phyloP scores from a whole-genome alignment of 2,888 invertebrate species.

The Idaea straminata region DNA sequence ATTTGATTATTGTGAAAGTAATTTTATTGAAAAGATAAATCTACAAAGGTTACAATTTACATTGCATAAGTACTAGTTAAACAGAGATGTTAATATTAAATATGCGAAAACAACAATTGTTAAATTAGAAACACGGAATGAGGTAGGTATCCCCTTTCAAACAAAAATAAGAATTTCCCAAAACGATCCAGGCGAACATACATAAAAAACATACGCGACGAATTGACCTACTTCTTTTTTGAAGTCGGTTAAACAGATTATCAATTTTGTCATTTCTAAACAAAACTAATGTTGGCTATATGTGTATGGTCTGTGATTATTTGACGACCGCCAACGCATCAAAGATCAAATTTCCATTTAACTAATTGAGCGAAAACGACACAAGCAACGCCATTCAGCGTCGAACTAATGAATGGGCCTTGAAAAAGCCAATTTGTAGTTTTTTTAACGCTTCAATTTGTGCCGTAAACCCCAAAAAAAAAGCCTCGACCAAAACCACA shows the following conservation, averaged over 20 bases:
- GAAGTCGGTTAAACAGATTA: too few species aligned
- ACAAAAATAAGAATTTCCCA: too few species aligned
- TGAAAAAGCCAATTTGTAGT: slow-evolving; percentile 78
- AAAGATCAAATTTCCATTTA: slow-evolving; percentile 70
- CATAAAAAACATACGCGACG: too few species aligned
- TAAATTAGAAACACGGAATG: too few species aligned
- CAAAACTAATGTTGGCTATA: too few species aligned
- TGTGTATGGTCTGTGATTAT: background rate
- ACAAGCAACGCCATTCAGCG: slow-evolving; percentile 72
- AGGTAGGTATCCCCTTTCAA: too few species aligned
- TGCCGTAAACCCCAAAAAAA: slow-evolving; percentile 76
- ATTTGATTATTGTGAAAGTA: slow-evolving; percentile 23
- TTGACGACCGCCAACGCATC: slow-evolving; percentile 17
- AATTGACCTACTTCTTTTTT: too few species aligned
- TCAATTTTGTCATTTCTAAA: too few species aligned
- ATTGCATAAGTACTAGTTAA: too few species aligned
- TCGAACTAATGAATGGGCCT: slow-evolving; percentile 75
- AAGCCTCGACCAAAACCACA: slow-evolving; percentile 77
- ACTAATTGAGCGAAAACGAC: slow-evolving; percentile 79
- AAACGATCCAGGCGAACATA: too few species aligned
- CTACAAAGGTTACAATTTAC: background rate
- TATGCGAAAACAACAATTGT: too few species aligned
- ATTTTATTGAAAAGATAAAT: slow-evolving; percentile 17
- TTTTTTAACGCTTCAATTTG: slow-evolving; percentile 80
- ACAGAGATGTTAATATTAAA: too few species aligned